These are phyloP conservation scores for Andricus curvator DNA, from an alignment of 2,888 invertebrate species.

Conservation along the genomic window DNA sequence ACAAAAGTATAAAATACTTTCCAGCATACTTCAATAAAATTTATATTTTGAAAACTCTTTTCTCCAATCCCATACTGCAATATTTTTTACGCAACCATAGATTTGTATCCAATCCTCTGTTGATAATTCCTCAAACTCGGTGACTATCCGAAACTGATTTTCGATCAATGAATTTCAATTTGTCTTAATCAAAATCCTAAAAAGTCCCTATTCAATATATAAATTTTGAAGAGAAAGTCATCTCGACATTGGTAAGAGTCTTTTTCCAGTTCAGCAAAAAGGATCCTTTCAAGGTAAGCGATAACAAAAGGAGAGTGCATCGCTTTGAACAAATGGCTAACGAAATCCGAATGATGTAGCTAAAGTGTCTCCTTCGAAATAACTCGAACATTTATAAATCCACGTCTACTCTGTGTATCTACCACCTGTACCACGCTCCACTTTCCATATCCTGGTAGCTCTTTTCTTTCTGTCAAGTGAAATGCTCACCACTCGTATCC, in stretches of 20 bases:
- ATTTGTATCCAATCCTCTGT: not conserved
- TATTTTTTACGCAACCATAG: too few relatives aligned
- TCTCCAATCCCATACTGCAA: not conserved
- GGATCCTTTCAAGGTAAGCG: not conserved
- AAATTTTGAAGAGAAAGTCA: not conserved
- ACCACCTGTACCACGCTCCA: conserved; percentile 44
- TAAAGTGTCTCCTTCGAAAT: conserved; percentile 9
- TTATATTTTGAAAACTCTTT: not conserved
- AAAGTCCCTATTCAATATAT: not conserved
- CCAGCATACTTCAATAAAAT: too few relatives aligned
- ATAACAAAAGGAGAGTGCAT: not conserved
- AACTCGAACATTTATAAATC: conserved; percentile 45
- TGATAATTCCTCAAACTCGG: not conserved
- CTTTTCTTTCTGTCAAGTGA: conserved; percentile 51
- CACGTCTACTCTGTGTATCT: conserved; percentile 48
- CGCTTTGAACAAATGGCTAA: not conserved
- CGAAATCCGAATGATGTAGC: not conserved
- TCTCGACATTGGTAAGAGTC: not conserved
- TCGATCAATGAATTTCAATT: not conserved
- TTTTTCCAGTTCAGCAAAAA: not conserved
- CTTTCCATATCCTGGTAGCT: conserved; percentile 43
- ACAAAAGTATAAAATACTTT: too few relatives aligned
- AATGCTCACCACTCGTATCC: conserved; percentile 44
- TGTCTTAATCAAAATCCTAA: not conserved
- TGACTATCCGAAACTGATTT: not conserved